phyloP scores from a whole-genome alignment of 2,113 vertebrate species.

The Xenus cinereus region DNA sequence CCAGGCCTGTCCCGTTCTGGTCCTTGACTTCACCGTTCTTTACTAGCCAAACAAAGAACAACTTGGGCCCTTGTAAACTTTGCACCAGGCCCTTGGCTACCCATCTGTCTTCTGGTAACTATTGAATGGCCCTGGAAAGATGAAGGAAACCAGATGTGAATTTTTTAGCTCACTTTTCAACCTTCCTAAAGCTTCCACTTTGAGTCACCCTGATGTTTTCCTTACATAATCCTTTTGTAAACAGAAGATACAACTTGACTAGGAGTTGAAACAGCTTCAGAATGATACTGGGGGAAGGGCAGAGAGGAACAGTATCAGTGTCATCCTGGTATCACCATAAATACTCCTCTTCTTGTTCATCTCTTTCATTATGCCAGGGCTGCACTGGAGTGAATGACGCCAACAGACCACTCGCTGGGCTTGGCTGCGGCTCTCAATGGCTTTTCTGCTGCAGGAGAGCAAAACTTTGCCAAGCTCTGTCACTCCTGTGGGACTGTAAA shows the following conservation, averaged over 20 bases:
- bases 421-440: not conserved
- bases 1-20: not conserved
- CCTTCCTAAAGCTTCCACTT: not conserved
- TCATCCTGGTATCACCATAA: not conserved
- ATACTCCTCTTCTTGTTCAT: not conserved
- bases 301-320: not conserved
- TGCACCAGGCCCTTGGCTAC: not conserved
- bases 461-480: not conserved
- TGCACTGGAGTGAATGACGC: not conserved
- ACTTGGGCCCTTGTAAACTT: not conserved
- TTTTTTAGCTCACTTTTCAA: not conserved
- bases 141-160: not conserved
- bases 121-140: not conserved
- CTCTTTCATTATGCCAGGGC: not conserved
- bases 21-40: not conserved
- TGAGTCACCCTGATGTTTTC: not conserved
- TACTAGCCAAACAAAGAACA: not conserved
- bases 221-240: not conserved
- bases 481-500: not conserved
- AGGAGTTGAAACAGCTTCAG: not conserved
- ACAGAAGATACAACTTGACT: not conserved
- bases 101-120: not conserved
- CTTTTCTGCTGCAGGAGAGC: not conserved
- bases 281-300: not conserved
- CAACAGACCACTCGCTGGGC: not conserved